phyloP scores from a whole-genome alignment of 2,113 vertebrate genomes.

The Sebastes schlegelii region DNA sequence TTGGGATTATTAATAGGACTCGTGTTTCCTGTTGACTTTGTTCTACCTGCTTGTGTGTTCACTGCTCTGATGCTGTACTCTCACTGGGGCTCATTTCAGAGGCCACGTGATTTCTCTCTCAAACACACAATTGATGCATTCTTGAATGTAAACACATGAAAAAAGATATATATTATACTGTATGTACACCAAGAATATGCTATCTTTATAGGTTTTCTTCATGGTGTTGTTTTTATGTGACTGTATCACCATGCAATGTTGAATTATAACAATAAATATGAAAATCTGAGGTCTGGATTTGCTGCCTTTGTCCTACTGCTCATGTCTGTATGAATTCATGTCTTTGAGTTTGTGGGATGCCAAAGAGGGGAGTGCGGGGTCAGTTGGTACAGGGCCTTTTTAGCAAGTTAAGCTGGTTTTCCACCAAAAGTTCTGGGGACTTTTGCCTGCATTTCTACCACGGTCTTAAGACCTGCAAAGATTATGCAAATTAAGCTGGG shows the following conservation, averaged over 20 bases:
- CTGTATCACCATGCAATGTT: conserved; percentile 52
- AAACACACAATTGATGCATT: conserved; percentile 14
- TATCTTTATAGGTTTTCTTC: conserved; percentile 43
- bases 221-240: conserved; percentile 63
- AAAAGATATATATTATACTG: conserved; percentile 21
- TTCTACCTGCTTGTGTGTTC: conserved; percentile 38
- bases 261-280: conserved; percentile 61
- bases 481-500: no score
- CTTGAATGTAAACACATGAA: conserved; percentile 55
- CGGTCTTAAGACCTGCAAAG: no score
- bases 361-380: not conserved
- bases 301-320: not conserved
- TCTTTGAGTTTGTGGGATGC: not conserved
- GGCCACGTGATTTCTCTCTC: conserved; percentile 12
- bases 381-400: no score
- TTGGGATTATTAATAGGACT: conserved; percentile 22
- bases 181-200: conserved; percentile 45
- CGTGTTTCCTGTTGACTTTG: conserved; percentile 45
- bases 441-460: no score
- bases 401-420: no score
- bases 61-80: conserved; percentile 21
- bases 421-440: no score
- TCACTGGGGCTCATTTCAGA: not conserved
- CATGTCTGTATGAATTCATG: not conserved
- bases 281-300: conserved; percentile 10